Percentiles rank a stretch among this genome's conserved stretches.
Conservation (phyloP, 2,888 invertebrate genomes). For the Aspidiotus rigidus region DNA sequence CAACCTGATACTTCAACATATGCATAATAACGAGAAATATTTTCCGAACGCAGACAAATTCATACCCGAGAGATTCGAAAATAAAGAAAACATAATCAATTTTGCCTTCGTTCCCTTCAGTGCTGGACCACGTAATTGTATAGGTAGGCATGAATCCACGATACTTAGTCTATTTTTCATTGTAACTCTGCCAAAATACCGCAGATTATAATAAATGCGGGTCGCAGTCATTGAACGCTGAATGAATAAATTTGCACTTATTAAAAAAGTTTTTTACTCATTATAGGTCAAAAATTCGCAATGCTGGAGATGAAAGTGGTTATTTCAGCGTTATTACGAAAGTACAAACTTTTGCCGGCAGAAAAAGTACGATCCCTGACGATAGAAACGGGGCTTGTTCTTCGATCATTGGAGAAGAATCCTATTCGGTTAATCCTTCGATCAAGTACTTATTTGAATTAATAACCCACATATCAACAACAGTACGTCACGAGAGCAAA, state of each 20-base stretch:
- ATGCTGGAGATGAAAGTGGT: conserved; percentile 35
- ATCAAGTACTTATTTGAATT: too few species aligned
- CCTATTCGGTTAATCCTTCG: too few species aligned
- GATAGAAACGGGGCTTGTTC: conserved; percentile 16
- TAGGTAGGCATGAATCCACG: conserved; percentile 26
- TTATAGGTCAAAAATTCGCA: conserved; percentile 35
- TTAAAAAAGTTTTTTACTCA: not conserved
- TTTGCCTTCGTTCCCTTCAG: conserved; percentile 35
- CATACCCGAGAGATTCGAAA: conserved; percentile 33
- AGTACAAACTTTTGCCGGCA: conserved; percentile 17
- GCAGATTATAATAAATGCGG: too few species aligned
- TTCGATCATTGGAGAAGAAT: conserved; percentile 1
- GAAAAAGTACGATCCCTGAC: not conserved
- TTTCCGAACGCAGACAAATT: conserved; percentile 31
- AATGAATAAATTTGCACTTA: too few species aligned
- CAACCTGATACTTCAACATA: conserved; percentile 1
- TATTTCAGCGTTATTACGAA: conserved; percentile 27
- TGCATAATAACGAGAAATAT: conserved; percentile 24
- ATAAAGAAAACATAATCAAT: conserved; percentile 10
- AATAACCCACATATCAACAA: too few species aligned
- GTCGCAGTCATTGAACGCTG: not conserved
- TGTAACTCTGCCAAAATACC: not conserved
- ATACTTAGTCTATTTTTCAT: not conserved
- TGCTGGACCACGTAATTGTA: conserved; percentile 35
- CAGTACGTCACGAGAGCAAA: too few species aligned